Percentiles rank a stretch among this genome's conserved stretches.
Evolutionary conservation across 1,140 invertebrate genomes (phyloP).

Genomic region (Paraescarpia echinospica): DNA sequence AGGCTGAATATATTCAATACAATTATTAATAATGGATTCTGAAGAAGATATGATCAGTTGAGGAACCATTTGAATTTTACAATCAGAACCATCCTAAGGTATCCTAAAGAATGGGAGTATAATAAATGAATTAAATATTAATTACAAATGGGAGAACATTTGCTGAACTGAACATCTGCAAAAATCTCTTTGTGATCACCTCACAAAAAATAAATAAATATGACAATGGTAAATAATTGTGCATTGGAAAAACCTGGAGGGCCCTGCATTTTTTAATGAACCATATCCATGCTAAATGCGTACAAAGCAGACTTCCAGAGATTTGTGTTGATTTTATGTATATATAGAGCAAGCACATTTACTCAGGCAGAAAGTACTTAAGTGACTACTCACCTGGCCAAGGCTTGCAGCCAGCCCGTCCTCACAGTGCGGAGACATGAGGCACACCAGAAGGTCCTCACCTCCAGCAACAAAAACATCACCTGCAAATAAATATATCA

Average conservation of each 20-base stretch:
- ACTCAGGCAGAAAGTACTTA: neutral
- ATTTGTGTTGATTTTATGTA: neutral
- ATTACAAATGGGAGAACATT: too few relatives aligned
- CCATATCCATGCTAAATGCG: neutral
- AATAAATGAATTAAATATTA: too few relatives aligned
- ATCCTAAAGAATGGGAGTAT: too few relatives aligned
- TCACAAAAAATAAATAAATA: neutral
- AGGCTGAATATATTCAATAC: too few relatives aligned
- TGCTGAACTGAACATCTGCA: too few relatives aligned
- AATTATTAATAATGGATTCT: too few relatives aligned
- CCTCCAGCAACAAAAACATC: neutral
- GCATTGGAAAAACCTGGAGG: neutral
- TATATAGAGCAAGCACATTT: too few relatives aligned
- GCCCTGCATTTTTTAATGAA: neutral
- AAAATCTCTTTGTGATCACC: neutral
- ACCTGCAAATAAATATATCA: neutral
- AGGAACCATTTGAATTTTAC: too few relatives aligned
- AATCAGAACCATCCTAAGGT: too few relatives aligned
- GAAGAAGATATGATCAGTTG: too few relatives aligned
- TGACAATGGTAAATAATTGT: neutral
- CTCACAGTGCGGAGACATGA: neutral
- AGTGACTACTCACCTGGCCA: neutral
- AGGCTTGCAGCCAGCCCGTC: neutral
- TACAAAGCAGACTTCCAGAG: neutral
- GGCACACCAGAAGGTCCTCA: neutral